Conservation (phyloP, 1,140 invertebrate genomes). For the Apis mellifera region DNA sequence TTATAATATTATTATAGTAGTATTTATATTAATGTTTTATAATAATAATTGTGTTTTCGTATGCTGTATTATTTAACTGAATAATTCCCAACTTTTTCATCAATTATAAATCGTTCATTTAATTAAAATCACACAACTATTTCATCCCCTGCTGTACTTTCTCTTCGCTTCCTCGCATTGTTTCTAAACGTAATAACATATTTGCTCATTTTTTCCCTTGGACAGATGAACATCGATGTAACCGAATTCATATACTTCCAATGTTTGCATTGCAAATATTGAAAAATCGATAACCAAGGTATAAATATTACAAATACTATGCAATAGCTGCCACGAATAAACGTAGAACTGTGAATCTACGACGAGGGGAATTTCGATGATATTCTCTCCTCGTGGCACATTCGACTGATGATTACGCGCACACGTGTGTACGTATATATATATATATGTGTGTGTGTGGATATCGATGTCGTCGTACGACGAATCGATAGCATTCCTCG, state of each 20-base stretch:
- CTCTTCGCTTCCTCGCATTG: no score
- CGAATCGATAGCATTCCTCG: conserved; percentile 18
- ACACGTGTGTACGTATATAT: no score
- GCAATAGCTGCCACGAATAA: background rate
- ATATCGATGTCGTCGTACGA: background rate
- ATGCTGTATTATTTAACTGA: no score
- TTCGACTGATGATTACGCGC: background rate
- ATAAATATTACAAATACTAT: background rate
- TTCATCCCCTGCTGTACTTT: background rate
- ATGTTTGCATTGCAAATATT: background rate
- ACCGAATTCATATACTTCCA: background rate
- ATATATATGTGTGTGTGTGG: no score
- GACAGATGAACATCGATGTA: background rate
- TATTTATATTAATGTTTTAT: no score
- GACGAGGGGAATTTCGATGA: background rate
- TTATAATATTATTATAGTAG: no score
- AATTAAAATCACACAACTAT: no score
- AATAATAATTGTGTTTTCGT: no score
- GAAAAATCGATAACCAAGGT: background rate
- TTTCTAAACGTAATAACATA: background rate
- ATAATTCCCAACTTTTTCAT: no score
- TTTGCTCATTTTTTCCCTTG: background rate
- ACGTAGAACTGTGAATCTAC: background rate
- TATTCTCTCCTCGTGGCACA: background rate
- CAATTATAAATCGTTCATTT: no score